A percentile compares a stretch with the other conserved stretches of the same genome.
phyloP scores from a whole-genome alignment of 2,888 invertebrate species.

The Nomada ferruginata region DNA sequence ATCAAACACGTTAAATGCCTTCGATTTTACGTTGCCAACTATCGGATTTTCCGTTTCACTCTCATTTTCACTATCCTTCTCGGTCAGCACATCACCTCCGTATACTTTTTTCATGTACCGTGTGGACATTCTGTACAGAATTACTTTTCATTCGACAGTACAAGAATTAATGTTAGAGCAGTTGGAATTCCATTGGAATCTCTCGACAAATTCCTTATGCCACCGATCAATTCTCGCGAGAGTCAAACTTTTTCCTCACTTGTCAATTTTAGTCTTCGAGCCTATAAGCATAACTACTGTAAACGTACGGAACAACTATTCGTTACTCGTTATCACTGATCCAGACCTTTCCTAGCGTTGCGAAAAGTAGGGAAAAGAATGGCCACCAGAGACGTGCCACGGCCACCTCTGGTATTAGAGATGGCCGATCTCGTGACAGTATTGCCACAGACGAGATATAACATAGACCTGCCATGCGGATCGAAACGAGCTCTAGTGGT shows the following conservation, averaged over 20 bases:
- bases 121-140: constrained; percentile 86
- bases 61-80: constrained; percentile 85
- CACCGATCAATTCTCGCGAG: neutral
- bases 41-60: constrained; percentile 86
- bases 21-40: constrained; percentile 85
- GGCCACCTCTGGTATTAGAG: too few species aligned
- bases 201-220: neutral
- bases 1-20: constrained; percentile 88
- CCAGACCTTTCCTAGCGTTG: neutral
- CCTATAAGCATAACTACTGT: neutral
- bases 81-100: constrained; percentile 86
- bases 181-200: neutral
- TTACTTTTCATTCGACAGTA: neutral
- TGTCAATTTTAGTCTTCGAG: constrained; percentile 22
- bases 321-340: neutral
- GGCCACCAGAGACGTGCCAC: too few species aligned
- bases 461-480: too few species aligned
- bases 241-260: constrained; percentile 8
- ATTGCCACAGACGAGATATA: too few species aligned
- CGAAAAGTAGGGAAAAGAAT: too few species aligned
- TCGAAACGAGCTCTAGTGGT: too few species aligned
- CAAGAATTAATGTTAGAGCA: neutral
- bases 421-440: too few species aligned
- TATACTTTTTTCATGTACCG: constrained; percentile 88
- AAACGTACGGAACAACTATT: neutral